phyloP scores from a whole-genome alignment of 2,797 vertebrate genomes.

The Halcyon smyrnensis region DNA sequence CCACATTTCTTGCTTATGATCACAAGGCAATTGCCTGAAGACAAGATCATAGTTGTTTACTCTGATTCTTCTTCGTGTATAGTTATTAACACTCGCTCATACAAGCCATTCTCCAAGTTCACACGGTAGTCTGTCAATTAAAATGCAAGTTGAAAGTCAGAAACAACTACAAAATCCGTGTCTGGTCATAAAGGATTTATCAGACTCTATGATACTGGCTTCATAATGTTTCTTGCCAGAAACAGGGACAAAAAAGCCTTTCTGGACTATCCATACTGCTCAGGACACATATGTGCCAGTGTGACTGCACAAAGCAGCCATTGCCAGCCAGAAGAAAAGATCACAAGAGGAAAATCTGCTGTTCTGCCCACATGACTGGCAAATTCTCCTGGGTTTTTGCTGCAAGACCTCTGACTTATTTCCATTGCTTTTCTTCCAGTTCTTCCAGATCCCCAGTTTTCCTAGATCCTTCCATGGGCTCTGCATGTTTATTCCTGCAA shows the following conservation, averaged over 20 bases:
- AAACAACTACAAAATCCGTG: not conserved
- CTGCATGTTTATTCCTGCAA: not conserved
- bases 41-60: not conserved
- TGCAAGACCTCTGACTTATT: not conserved
- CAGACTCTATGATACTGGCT: not conserved
- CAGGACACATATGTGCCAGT: too few species aligned
- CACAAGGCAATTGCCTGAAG: not conserved
- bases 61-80: not conserved
- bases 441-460: not conserved
- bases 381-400: not conserved
- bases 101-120: not conserved
- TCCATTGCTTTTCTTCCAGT: not conserved
- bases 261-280: not conserved
- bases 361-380: not conserved
- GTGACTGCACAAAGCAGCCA: not conserved
- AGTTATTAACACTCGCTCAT: not conserved
- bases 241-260: not conserved
- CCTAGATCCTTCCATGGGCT: not conserved
- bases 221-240: not conserved
- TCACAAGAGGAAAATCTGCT: not conserved
- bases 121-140: not conserved
- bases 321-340: not conserved
- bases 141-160: not conserved
- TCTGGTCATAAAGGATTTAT: not conserved
- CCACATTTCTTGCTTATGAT: not conserved